Evolutionary conservation across 2,797 vertebrate species (phyloP), one percentile per base, ranked within the genome.

Genomic region (Oryzias dopingdopingensis): DNA sequence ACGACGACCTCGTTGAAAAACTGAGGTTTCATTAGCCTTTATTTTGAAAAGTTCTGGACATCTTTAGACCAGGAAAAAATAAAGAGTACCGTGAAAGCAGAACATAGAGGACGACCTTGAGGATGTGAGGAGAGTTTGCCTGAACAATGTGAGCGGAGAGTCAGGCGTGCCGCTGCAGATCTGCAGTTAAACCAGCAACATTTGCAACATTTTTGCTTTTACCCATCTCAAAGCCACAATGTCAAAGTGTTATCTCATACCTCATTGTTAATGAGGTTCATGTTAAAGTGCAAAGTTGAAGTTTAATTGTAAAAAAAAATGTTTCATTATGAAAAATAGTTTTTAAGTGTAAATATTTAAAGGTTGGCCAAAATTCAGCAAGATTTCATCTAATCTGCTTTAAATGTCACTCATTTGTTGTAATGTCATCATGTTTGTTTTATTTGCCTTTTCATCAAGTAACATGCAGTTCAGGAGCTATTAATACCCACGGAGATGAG

Each of bases 1-100:
- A 32, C 78, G 86, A 49, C 85, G 88, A 56, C 90, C 88, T 37
- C 90, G 87, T 68, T 93, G 88, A 92, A 70, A 70, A 49, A 59
- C 54, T 59, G 65, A 48, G 54, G 65, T 70, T 74, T 76, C 66
- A 47, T 75, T 71, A 59, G 76, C 63, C 53, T 59, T 76, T 76
- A 66, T 76, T 80, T 66, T 67, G 73, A 72, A 69, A 72, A 73
- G 79, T 61, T 69, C 64, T 77, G 77, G 59, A 73, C 40, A 45
- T 56, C 60, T 67, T 61, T 77, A 65, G 74, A 55, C 49, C 64
- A 50, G 59, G 47, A 37, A 37, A 48, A 70, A 22, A 22, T 3
- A 18, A 18, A 50, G 61, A 71, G 49, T 53, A 42, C 46, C 0
- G 16, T 53, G 49, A 64, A 53, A 79, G 40, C 70, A 54, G 62